Evolutionary conservation across 2,888 invertebrate genomes (phyloP), one percentile per base, ranked within the genome.

Genomic region (Mechanitis mazaeus): DNA sequence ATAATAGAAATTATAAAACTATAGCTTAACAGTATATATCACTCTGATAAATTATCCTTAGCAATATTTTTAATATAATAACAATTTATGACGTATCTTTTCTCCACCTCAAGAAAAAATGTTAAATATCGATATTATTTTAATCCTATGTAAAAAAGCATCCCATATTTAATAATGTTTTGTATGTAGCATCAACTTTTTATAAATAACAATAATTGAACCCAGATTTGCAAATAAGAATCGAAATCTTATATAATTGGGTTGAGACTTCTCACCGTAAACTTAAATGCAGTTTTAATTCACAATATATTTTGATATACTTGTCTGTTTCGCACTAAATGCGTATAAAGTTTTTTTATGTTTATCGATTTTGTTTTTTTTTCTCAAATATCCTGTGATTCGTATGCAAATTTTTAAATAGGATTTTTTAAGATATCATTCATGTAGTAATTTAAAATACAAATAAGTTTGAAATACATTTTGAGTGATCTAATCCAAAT

Each of bases 301-400:
- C 76, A 71, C 75, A 75, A 77, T 82, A 78, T 80, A 77, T 80
- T 80, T 73, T 74, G 75, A 80, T 82, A 77, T 79, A 79, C 76
- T 74, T 71, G 76, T 75, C 69, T 75, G 76, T 75, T 80, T 75
- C 71, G 74, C 76, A 69, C 72, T 76, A 75, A 69, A 31, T 35
- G 33, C 56, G 33, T 54, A 55, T 60, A 59, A 64, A 56, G 54
- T 46, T 60, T 59, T 60, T 62, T 64, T 64, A 62, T 60, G 54
- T 55, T 62, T 60, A 60, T 62, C 46, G 62, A 64, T 60, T 64
- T 50, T 50, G 33, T 45, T 31, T 60, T 60, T 63, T 59, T 53
- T 60, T 38, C 55, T 61, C 20, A 54, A 53, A 28, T 47, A 47
- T 50, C 11, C 31, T 50, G 6, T 50, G 3, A 28, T 50, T 31